These are phyloP conservation scores for Actinernus sp. DNA, from an alignment of 92 coral and sea anemone species.

Conservation along the genomic window DNA sequence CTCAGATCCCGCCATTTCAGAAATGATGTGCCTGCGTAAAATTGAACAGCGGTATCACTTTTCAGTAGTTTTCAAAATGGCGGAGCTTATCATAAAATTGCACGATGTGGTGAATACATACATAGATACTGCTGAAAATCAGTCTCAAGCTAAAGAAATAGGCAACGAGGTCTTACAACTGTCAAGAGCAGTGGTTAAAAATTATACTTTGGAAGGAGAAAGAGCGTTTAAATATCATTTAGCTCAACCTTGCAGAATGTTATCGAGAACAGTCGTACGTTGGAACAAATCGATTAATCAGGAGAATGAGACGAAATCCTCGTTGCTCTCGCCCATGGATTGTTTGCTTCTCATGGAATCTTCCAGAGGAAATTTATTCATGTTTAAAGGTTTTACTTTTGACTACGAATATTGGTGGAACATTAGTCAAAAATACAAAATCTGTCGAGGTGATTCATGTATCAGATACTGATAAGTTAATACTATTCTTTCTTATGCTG, in stretches of 20 bases:
- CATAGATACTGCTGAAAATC: too few relatives aligned
- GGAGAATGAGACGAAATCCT: slow-evolving; percentile 41
- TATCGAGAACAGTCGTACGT: slow-evolving; percentile 11
- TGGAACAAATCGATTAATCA: slow-evolving; percentile 38
- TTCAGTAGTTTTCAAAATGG: too few relatives aligned
- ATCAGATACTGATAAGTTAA: slow-evolving; percentile 11
- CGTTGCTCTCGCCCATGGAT: slow-evolving; percentile 32
- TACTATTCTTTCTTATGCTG: slow-evolving; percentile 16
- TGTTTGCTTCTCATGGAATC: slow-evolving; percentile 16
- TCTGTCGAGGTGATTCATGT: not conserved
- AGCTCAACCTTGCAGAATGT: slow-evolving; percentile 42
- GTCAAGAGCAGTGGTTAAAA: too few relatives aligned
- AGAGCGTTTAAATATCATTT: too few relatives aligned
- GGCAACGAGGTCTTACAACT: too few relatives aligned
- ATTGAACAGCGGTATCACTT: too few relatives aligned
- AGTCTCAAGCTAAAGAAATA: too few relatives aligned
- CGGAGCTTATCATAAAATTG: too few relatives aligned
- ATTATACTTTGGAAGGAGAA: slow-evolving; percentile 28
- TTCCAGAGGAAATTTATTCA: slow-evolving; percentile 35
- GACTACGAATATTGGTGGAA: slow-evolving; percentile 1
- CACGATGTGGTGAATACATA: too few relatives aligned
- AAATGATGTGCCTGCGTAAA: too few relatives aligned
- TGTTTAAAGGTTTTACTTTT: slow-evolving; percentile 6
- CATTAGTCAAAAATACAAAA: slow-evolving; percentile 3
- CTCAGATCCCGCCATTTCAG: too few relatives aligned